Evolutionary conservation across 2,797 vertebrate genomes (phyloP), one percentile per base, ranked within the genome.

Genomic region (Enteromius argenteus): DNA sequence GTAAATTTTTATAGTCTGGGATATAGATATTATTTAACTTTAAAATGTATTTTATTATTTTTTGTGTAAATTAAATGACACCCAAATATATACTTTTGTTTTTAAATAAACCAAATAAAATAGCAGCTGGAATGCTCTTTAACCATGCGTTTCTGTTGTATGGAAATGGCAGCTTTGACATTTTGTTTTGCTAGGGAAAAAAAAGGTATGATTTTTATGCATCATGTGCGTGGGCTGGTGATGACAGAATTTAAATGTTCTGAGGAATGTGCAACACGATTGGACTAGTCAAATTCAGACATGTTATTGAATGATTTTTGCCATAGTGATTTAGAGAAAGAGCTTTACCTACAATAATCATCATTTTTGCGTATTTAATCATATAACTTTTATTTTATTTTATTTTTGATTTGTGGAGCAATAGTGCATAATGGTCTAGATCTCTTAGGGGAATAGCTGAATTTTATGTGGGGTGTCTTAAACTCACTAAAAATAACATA

Each of bases 101-200:
- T 64, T 32, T 32, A 8, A 56, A 56, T 75, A 15, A 74, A 51
- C 10, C 27, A 51, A n/a, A 21, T 53, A 5, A 35, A 74, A 74
- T 19, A 5, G 71, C 27, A 73, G 30, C 69, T 72, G 37, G 37
- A 19, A 42, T 8, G 23, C 44, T 8, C 19, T 19, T n/a, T 75
- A 56, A 8, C 6, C 49, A 37, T 60, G 53, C 53, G 42, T 76
- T 75, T 27, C n/a, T 60, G 14, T 6, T 60, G 9, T 60, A 27
- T 27, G 74, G 14, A 77, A 77, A 60, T 58, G 8, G 35, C n/a
- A 77, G 35, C 74, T 42, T 60, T 77, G 35, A 77, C 74, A 77
- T 77, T 75, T 77, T 60, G n/a, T 30, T 60, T n/a, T 77, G 39
- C 53, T 60, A 42, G 35, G 7, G 7, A 19, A 27, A 21, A 15